Conservation (phyloP, 2,113 vertebrate species). For the Barnardius zonarius region DNA sequence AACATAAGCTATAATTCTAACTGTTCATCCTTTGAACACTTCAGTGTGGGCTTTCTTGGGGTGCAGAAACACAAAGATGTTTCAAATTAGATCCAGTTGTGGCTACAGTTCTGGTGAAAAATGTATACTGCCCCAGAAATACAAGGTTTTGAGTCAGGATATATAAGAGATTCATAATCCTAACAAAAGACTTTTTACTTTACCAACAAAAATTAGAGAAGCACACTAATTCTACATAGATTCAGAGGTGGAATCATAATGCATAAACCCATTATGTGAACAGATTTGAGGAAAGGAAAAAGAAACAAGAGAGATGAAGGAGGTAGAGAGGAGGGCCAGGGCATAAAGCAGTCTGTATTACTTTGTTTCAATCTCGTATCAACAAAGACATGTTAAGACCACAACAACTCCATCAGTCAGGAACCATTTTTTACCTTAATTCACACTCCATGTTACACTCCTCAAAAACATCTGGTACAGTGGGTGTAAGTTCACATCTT, state of each 20-base stretch:
- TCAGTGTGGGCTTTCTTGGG: not conserved
- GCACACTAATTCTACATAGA: not conserved
- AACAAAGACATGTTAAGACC: not conserved
- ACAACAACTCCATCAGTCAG: not conserved
- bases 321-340: not conserved
- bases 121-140: not conserved
- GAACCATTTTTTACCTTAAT: conserved; percentile 80
- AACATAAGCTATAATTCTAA: not conserved
- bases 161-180: not conserved
- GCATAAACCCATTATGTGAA: not conserved
- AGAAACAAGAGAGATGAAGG: not conserved
- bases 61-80: not conserved
- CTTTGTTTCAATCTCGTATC: not conserved
- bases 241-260: not conserved
- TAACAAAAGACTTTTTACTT: not conserved
- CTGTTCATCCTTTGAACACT: not conserved
- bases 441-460: conserved; percentile 90
- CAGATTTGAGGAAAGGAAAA: not conserved
- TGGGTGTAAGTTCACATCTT: conserved; percentile 82
- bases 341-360: not conserved
- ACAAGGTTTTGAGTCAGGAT: not conserved
- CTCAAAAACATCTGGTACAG: conserved; percentile 74
- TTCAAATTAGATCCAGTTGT: not conserved
- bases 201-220: not conserved
- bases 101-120: not conserved